Conservation (phyloP, 2,888 invertebrate species). For the Cheilosia soror region DNA sequence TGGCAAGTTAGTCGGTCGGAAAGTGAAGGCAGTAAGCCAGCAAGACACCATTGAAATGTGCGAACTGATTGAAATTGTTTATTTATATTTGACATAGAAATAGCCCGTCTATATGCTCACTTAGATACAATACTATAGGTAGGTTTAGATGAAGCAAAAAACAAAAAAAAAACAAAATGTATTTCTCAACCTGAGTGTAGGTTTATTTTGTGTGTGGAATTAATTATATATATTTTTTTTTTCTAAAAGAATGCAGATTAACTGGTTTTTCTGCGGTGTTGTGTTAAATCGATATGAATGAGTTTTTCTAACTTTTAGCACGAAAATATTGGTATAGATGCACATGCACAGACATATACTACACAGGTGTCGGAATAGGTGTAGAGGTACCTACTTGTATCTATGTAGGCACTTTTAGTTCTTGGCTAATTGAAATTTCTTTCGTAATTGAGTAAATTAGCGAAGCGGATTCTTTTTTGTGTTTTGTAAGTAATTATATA, state of each 20-base stretch:
- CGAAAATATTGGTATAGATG: slow-evolving; percentile 29
- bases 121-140: background rate
- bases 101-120: slow-evolving; percentile 13
- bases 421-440: slow-evolving; percentile 64
- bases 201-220: slow-evolving; percentile 66
- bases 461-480: slow-evolving; percentile 53
- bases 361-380: slow-evolving; percentile 17
- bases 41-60: slow-evolving; percentile 63
- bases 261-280: slow-evolving; percentile 59
- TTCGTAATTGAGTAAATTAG: slow-evolving; percentile 60
- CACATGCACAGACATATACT: background rate
- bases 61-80: slow-evolving; percentile 73
- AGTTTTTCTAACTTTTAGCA: slow-evolving; percentile 63
- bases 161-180: slow-evolving; percentile 19
- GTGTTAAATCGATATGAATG: slow-evolving; percentile 59
- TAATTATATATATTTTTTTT: slow-evolving; percentile 54
- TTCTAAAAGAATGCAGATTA: slow-evolving; percentile 70
- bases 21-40: slow-evolving; percentile 65
- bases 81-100: slow-evolving; percentile 74
- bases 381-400: background rate
- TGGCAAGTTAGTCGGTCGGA: slow-evolving; percentile 42
- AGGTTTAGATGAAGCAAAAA: background rate
- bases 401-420: slow-evolving; percentile 40
- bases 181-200: slow-evolving; percentile 61
- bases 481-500: slow-evolving; percentile 33